Percentiles rank a stretch among this genome's conserved stretches.
Conservation (phyloP, 1,140 invertebrate species). For the Brachionus manjavacas region DNA sequence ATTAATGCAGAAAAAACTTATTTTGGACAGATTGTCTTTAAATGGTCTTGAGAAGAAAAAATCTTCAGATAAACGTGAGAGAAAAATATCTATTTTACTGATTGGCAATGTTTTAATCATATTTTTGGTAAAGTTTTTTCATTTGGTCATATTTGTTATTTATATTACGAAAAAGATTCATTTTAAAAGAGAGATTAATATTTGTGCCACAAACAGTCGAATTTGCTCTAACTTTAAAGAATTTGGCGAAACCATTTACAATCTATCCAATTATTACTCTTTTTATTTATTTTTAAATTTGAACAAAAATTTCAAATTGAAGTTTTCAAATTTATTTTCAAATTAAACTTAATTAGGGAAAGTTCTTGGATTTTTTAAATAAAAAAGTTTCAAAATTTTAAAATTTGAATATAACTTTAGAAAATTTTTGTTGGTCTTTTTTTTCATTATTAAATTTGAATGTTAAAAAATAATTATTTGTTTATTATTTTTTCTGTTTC, state of each 20-base stretch:
- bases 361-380: no score
- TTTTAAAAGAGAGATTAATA: neutral
- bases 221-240: neutral
- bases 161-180: neutral
- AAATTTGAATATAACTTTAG: no score
- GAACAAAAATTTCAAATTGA: neutral
- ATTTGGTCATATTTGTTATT: neutral
- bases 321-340: no score
- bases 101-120: neutral
- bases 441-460: no score
- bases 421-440: no score
- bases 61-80: no score
- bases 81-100: no score
- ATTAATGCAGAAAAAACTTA: neutral
- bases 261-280: neutral
- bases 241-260: neutral
- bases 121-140: neutral
- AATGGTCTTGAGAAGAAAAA: neutral
- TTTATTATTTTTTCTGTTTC: no score
- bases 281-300: neutral
- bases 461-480: no score
- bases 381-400: no score
- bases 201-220: neutral
- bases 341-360: no score
- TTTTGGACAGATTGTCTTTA: neutral